Evolutionary conservation across 2,113 vertebrate genomes (phyloP), one percentile per base, ranked within the genome.

Genomic region (Bufo gargarizans): DNA sequence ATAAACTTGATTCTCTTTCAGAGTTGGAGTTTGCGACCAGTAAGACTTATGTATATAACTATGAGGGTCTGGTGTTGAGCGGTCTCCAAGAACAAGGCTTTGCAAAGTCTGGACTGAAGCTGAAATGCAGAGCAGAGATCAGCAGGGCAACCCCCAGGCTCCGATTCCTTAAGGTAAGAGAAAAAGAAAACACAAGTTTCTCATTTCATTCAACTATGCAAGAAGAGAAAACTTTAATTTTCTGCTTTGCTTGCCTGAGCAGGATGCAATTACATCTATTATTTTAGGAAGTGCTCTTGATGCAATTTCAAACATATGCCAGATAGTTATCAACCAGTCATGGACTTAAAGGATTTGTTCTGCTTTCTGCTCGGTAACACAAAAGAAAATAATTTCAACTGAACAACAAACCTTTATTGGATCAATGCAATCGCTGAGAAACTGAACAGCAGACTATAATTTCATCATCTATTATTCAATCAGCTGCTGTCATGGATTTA

Each of bases 321-420:
- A 94, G 91, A 90, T 93, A 94, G 93, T 94, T 94, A 93, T 94
- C 91, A 91, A 92, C 88, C 89, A 94, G 22, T 74, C 86, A 92
- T 91, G 86, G 86, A 81, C 89, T 93, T 91, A 88, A 93, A 90
- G 84, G 71, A 93, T 94, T 94, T 93, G 92, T 95, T 95, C 91
- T 93, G 92, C 91, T 92, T 91, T 92, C 89, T 92, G 91, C 85
- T 90, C 91, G 91, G 82, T 84, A 61, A 94, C 90, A 94, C 91
- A 93, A 90, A 83, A 90, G 63, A 91, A 90, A 90, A 84, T 92
- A 92, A 94, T 94, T 95, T 93, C 89, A 91, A 93, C 92, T 92
- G 82, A 90, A 91, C 63, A 91, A 58, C 90, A 89, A 89, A 92
- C 93, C 91, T 91, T 93, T 93, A 84, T 79, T 85, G 86, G 90